A percentile compares a stretch with the other conserved stretches of the same genome.
Conservation (phyloP, 2,797 vertebrate genomes). For the Danio aesculapii region DNA sequence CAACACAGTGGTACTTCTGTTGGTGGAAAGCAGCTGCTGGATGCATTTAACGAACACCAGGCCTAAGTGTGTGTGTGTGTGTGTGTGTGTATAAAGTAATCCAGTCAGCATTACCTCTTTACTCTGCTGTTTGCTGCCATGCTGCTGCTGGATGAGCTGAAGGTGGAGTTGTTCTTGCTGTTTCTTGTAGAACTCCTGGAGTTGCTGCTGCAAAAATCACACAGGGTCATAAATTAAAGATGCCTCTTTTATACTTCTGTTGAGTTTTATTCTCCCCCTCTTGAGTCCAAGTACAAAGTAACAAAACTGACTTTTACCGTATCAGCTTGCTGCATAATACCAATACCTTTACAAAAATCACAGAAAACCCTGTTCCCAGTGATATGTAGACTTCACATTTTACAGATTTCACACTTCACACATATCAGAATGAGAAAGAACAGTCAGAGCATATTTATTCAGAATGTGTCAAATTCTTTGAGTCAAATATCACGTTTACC, state of each 20-base stretch:
- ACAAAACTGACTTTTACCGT: not conserved
- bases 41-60: slow-evolving; percentile 36
- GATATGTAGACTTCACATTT: not conserved
- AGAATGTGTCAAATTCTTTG: slow-evolving; percentile 4
- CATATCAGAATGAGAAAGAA: not conserved
- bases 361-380: not conserved
- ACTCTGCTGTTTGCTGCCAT: slow-evolving; percentile 98
- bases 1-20: not conserved
- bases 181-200: slow-evolving; percentile 99
- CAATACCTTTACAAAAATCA: not conserved
- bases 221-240: slow-evolving; percentile 43
- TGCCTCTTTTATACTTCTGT: not conserved
- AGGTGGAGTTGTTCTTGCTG: slow-evolving; percentile 99
- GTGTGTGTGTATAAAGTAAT: slow-evolving; percentile 41
- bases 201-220: slow-evolving; percentile 92
- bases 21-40: slow-evolving; percentile 27
- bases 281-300: not conserved
- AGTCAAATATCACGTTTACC: not conserved
- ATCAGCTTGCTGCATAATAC: not conserved
- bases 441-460: not conserved
- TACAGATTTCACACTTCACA: not conserved
- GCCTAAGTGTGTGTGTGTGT: slow-evolving; percentile 28
- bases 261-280: slow-evolving; percentile 3
- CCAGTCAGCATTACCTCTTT: slow-evolving; percentile 94
- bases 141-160: slow-evolving; percentile 98